Base-by-base conservation (phyloP, 2,113 vertebrate species). In the Acrocephalus arundinaceus region DNA sequence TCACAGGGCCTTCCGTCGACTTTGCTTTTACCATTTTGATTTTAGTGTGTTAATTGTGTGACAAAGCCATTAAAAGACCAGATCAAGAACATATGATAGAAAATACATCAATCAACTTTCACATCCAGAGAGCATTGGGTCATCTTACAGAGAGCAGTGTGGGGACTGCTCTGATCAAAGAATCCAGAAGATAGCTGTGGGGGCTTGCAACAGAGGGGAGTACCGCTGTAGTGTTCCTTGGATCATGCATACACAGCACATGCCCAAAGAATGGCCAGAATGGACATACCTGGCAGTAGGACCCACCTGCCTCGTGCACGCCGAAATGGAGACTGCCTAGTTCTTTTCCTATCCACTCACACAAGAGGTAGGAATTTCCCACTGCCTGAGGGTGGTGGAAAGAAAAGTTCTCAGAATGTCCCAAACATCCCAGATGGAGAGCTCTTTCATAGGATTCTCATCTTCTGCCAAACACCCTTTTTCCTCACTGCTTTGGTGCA, bases 381-480 rank as follows among this genome's bases (percentile, higher is more conserved):
- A 63, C 45, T 59, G 70, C 83, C 86, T 57, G 55, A 80, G 68
- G 66, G 41, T 58, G 35, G 35, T 77, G 59, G 90, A 82, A 85
- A 91, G 74, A 81, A 93, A 68, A 96, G 92, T 92, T 70, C 48
- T 90, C 92, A 85, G 68, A 92, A 88, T 84, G 83, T 84, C 90
- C 79, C 72, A 89, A 68, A 48, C 1, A 9, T 81, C 74, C 55
- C 81, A 81, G 85, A 92, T 3, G 48, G 78, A 66, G 46, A 91
- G 62, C 30, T 86, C n/a, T 86, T 79, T 93, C 85, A 78, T 13
- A 82, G 71, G 70, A 87, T 74, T 20, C 41, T 78, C 16, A 33
- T 66, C 45, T 22, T 87, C 45, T 75, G 61, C 88, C 85, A 96
- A 85, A 59, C 63, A 84, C 41, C n/a, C 5, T 72, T 94, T 95